Percentiles rank a stretch among this genome's conserved stretches.
These are phyloP conservation scores for Acanthiza pusilla DNA, from an alignment of 2,797 vertebrate species.

Conservation along the genomic window DNA sequence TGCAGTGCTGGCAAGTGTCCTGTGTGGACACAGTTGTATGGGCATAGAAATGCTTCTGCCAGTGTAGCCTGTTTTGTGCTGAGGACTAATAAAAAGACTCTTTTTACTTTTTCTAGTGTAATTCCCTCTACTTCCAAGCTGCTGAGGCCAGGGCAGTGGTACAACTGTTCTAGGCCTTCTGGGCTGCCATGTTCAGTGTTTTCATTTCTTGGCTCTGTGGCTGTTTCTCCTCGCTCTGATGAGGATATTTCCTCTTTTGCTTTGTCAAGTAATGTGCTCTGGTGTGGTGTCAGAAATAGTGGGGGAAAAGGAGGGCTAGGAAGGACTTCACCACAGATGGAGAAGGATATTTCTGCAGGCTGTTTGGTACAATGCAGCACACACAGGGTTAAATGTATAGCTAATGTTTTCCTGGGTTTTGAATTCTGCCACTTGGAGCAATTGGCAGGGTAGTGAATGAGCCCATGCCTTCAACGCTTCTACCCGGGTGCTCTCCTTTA, in stretches of 20 bases:
- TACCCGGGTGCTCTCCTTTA: conserved; percentile 26
- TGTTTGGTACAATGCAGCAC: background rate
- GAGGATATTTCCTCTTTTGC: background rate
- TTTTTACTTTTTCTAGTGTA: conserved; percentile 4
- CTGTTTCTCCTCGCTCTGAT: background rate
- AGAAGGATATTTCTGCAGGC: background rate
- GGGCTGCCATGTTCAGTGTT: conserved; percentile 10
- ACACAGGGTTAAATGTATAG: background rate
- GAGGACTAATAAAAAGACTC: conserved; percentile 16
- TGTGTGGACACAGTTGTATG: conserved; percentile 27
- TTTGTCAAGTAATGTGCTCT: background rate
- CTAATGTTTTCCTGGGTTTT: background rate
- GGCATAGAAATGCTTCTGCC: background rate
- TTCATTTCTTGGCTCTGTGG: background rate
- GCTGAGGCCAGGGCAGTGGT: background rate
- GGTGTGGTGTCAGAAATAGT: background rate
- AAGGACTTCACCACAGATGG: background rate
- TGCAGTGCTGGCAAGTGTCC: background rate
- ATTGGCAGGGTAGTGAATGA: conserved; percentile 21
- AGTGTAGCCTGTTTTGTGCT: conserved; percentile 5
- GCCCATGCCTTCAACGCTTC: background rate
- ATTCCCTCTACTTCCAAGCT: background rate
- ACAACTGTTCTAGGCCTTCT: background rate
- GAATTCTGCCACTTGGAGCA: conserved; percentile 33
- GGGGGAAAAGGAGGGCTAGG: background rate